Evolutionary conservation across 2,888 invertebrate species (phyloP).

Genomic region (Spilosoma lubricipeda): DNA sequence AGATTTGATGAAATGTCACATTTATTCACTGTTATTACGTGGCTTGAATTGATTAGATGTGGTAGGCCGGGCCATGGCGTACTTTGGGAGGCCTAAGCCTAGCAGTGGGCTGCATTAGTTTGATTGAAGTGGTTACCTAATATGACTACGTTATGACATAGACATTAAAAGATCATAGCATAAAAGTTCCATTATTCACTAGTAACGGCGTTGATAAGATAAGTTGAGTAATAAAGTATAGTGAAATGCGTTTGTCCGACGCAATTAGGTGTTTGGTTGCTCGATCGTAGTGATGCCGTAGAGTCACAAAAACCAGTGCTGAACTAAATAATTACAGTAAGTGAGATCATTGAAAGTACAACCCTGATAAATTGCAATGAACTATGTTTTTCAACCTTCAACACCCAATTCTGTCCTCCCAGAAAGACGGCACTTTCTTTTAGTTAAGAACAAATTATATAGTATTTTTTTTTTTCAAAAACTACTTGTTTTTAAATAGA

Average conservation of each 20-base stretch:
- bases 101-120: background rate
- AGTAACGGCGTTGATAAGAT: background rate
- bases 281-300: background rate
- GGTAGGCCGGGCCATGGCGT: background rate
- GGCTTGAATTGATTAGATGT: background rate
- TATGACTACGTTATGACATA: background rate
- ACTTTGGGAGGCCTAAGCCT: background rate
- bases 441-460: background rate
- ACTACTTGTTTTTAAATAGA: no score
- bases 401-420: background rate
- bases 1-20: background rate
- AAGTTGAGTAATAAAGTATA: constrained; percentile 2
- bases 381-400: background rate
- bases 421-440: background rate
- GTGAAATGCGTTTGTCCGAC: background rate
- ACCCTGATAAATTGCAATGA: background rate
- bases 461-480: no score
- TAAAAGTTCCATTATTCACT: constrained; percentile 5
- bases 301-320: background rate
- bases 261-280: background rate
- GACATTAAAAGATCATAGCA: constrained; percentile 2
- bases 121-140: background rate
- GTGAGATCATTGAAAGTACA: background rate
- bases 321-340: background rate
- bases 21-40: background rate